Evolutionary conservation across 2,888 invertebrate species (phyloP).

Genomic region (Cordilura impudica): DNA sequence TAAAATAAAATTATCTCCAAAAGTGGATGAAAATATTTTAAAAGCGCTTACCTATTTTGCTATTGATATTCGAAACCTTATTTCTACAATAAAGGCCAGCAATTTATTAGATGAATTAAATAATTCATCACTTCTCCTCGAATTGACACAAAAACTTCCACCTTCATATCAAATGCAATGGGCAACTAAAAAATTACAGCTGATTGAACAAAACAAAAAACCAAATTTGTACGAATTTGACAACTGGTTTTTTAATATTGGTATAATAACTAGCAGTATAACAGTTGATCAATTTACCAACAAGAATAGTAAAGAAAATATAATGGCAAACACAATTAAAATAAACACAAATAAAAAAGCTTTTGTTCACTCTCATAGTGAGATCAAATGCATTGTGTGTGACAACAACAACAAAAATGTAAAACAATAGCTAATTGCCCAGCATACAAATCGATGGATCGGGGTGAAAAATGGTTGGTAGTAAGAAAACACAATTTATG

Average conservation of each 20-base stretch:
- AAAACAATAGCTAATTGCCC: slow-evolving; percentile 1
- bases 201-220: slow-evolving; percentile 21
- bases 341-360: too few relatives aligned
- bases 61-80: slow-evolving; percentile 9
- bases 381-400: background rate
- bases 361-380: background rate
- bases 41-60: slow-evolving; percentile 22
- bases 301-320: too few relatives aligned
- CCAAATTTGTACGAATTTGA: slow-evolving; percentile 25
- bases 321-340: background rate
- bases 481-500: slow-evolving; percentile 6
- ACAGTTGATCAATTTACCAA: slow-evolving; percentile 1
- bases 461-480: slow-evolving; percentile 1
- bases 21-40: slow-evolving; percentile 11
- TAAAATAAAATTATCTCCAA: slow-evolving; percentile 15
- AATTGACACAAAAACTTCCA: slow-evolving; percentile 15
- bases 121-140: background rate
- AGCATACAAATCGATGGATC: background rate
- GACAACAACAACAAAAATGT: slow-evolving; percentile 8
- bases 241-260: slow-evolving; percentile 24
- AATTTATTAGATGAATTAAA: slow-evolving; percentile 11
- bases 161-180: slow-evolving; percentile 35
- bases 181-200: slow-evolving; percentile 14
- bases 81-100: slow-evolving; percentile 13
- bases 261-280: slow-evolving; percentile 3